These are phyloP conservation scores for Sycophaga agraensis DNA, from an alignment of 1,140 invertebrate species.

Conservation along the genomic window DNA sequence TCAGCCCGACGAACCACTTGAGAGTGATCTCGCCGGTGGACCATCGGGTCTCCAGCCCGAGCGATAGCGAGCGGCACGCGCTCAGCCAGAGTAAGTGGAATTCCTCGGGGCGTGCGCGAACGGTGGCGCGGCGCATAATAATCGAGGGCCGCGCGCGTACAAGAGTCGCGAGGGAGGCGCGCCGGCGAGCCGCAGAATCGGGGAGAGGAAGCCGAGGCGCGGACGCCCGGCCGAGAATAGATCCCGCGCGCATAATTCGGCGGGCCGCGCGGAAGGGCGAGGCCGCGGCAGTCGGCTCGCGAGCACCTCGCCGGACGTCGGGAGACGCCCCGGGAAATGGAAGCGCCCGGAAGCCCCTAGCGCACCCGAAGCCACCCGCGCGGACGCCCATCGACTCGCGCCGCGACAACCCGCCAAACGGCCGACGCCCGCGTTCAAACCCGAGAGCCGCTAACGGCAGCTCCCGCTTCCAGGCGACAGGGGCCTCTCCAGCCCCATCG, in stretches of 20 bases:
- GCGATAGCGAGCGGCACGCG: constrained; percentile 45
- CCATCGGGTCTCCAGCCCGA: constrained; percentile 48
- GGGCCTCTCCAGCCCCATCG: constrained; percentile 38
- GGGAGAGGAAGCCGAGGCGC: too few species aligned
- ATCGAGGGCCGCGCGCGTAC: too few species aligned
- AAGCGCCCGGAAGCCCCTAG: too few species aligned
- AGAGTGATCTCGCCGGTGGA: constrained; percentile 44
- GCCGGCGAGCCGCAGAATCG: too few species aligned
- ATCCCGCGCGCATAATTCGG: background rate
- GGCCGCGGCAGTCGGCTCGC: background rate
- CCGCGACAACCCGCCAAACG: background rate
- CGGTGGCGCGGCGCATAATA: too few species aligned
- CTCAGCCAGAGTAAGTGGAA: constrained; percentile 44
- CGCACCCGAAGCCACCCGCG: too few species aligned
- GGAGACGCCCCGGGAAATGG: too few species aligned
- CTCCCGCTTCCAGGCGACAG: constrained; percentile 41
- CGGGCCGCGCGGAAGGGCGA: background rate
- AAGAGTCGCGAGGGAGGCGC: background rate
- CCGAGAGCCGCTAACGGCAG: too few species aligned
- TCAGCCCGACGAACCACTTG: constrained; percentile 42
- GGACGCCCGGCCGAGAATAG: too few species aligned
- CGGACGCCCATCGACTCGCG: background rate
- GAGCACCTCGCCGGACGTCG: too few species aligned
- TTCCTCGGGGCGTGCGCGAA: background rate
- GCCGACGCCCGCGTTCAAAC: too few species aligned